Percentiles rank a stretch among this genome's conserved stretches.
phyloP scores from a whole-genome alignment of 53 echinoderm and acorn worm species.

The Stichopus horrens region DNA sequence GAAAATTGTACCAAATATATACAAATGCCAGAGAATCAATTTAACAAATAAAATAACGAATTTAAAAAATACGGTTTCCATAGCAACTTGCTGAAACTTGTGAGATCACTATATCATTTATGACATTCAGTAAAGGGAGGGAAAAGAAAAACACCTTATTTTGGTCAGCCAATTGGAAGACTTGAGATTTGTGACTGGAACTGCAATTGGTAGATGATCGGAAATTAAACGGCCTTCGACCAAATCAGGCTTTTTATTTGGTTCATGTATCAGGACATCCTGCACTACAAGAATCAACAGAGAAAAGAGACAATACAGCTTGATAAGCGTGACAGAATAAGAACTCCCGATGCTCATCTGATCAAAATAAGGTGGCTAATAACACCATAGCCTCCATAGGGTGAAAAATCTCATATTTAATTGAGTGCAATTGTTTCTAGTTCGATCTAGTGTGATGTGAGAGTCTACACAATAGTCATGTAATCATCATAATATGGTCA shows the following conservation, averaged over 20 bases:
- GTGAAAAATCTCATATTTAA: no score
- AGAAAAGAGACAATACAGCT: not conserved
- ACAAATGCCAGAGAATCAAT: not conserved
- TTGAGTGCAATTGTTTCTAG: no score
- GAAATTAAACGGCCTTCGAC: slow-evolving; percentile 55
- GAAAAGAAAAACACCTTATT: slow-evolving; percentile 57
- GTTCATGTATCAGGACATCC: not conserved
- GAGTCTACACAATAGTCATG: no score
- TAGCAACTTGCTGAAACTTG: not conserved
- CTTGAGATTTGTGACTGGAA: slow-evolving; percentile 87
- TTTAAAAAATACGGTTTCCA: no score
- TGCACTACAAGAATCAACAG: not conserved
- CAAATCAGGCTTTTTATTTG: slow-evolving; percentile 58
- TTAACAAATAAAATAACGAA: not conserved
- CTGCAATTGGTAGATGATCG: slow-evolving; percentile 25
- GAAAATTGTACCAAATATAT: not conserved
- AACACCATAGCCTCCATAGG: no score
- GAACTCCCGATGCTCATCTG: no score
- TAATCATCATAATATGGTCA: no score
- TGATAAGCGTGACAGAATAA: no score
- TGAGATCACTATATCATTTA: not conserved
- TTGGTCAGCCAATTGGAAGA: slow-evolving; percentile 82
- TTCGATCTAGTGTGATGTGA: no score
- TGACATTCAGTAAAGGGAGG: not conserved
- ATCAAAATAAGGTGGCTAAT: no score